phyloP scores from a whole-genome alignment of 2,888 invertebrate species.

The Epistrophe eligans region DNA sequence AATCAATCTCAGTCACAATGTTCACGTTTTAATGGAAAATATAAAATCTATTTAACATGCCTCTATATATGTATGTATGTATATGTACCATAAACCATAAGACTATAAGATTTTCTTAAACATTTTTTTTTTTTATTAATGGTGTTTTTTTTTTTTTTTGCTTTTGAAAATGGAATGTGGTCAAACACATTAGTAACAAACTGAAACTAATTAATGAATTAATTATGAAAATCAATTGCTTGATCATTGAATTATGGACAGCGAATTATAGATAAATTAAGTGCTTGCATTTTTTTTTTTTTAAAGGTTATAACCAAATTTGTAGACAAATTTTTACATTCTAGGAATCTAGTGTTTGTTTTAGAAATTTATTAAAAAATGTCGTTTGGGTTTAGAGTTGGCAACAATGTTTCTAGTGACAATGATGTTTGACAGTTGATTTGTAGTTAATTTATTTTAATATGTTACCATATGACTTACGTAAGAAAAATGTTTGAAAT shows the following conservation, averaged over 20 bases:
- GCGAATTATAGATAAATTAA: constrained; percentile 35
- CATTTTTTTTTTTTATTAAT: background rate
- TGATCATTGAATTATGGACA: constrained; percentile 23
- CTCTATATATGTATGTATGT: background rate
- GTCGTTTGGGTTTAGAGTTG: no score
- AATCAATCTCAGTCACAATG: constrained; percentile 54
- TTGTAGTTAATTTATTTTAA: no score
- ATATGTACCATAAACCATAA: constrained; percentile 6
- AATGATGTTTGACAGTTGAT: no score
- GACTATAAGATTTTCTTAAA: background rate
- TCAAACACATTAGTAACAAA: constrained; percentile 49
- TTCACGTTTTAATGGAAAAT: constrained; percentile 30
- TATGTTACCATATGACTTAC: no score
- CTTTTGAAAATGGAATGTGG: constrained; percentile 55
- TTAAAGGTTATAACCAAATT: constrained; percentile 2
- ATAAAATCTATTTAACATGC: constrained; percentile 14
- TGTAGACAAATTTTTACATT: constrained; percentile 22
- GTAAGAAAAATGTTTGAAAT: no score
- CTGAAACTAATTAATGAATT: constrained; percentile 60
- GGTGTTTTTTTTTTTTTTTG: background rate
- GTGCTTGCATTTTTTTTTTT: constrained; percentile 5
- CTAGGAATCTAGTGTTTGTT: background rate
- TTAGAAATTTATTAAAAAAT: background rate
- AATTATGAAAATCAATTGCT: constrained; percentile 39
- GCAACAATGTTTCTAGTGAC: no score